phyloP scores from a whole-genome alignment of 2,797 vertebrate genomes.

The Gorsachius magnificus region DNA sequence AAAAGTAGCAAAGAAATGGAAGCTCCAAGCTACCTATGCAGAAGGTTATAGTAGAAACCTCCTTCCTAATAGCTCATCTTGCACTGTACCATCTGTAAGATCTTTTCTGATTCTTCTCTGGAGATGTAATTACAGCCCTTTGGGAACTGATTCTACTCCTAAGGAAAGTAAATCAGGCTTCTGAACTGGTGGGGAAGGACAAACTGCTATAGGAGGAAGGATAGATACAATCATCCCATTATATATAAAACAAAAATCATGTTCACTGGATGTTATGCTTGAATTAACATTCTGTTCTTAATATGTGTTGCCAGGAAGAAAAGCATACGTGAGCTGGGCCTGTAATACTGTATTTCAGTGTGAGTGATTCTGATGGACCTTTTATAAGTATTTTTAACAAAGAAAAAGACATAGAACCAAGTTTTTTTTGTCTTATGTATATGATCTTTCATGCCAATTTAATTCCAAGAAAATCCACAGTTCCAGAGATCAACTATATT shows the following conservation, averaged over 20 bases:
- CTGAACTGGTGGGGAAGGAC: background rate
- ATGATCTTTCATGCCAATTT: background rate
- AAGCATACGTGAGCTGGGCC: accelerated
- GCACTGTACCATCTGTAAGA: background rate
- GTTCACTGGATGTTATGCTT: background rate
- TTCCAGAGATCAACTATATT: background rate
- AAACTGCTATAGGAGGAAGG: background rate
- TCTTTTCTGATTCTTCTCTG: background rate
- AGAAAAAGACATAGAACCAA: background rate
- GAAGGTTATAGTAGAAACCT: background rate
- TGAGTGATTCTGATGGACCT: background rate
- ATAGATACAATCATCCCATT: background rate
- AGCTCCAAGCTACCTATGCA: background rate
- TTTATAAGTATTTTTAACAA: background rate
- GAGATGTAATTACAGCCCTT: background rate
- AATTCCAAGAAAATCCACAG: background rate
- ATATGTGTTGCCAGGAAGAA: background rate
- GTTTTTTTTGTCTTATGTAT: background rate
- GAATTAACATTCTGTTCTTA: background rate
- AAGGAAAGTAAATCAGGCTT: background rate
- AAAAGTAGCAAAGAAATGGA: background rate
- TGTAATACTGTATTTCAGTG: background rate
- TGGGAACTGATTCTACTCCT: background rate
- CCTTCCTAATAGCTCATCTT: background rate
- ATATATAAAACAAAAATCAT: background rate